Evolutionary conservation across 2,888 invertebrate genomes (phyloP), one percentile per base, ranked within the genome.

Genomic region (Choreutis nemorana): DNA sequence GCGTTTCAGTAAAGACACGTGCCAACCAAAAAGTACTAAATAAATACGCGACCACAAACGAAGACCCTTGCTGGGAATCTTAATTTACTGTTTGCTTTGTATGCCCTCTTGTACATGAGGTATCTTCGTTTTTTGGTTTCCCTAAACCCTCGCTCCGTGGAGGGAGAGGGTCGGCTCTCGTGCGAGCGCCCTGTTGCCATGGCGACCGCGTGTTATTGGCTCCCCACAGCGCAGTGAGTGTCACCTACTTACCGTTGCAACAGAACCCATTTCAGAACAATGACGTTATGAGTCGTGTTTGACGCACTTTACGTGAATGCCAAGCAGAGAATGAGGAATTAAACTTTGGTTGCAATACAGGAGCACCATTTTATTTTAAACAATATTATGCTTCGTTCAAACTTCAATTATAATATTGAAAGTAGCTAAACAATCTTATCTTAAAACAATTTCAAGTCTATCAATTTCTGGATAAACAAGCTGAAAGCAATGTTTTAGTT

Each of bases 181-280:
- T 42, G 47, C 48, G 49, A 48, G 49, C 50, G 56, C 48, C 48
- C 45, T 33, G 75, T 77, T 60, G 53, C 53, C 58, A 75, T 72
- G 60, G 43, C 55, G 55, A 78, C 77, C 41, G 60, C 58, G 55
- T 73, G 64, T 61, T 75, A 65, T 70, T 70, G 66, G 65, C 71
- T 67, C 75, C 72, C 70, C 57, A 56, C 63, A 52, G 63, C 51
- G 55, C 54, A 55, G 53, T 50, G 56, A 45, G 47, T 48, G 44
- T 51, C 48, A 45, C 48, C 47, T 50, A 44, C 44, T 41, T 37
- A 45, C 44, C 42, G 43, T 42, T 41, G 39, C 40, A 44, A 37
- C 36, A 35, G 34, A 41, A 45, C 45, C 11, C 11, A 9, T 11
- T 13, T 12, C 24, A 12, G n/a, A n/a, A n/a, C n/a, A n/a, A n/a